Base-by-base conservation (phyloP, 1,140 invertebrate genomes). In the Streblospio benedicti region DNA sequence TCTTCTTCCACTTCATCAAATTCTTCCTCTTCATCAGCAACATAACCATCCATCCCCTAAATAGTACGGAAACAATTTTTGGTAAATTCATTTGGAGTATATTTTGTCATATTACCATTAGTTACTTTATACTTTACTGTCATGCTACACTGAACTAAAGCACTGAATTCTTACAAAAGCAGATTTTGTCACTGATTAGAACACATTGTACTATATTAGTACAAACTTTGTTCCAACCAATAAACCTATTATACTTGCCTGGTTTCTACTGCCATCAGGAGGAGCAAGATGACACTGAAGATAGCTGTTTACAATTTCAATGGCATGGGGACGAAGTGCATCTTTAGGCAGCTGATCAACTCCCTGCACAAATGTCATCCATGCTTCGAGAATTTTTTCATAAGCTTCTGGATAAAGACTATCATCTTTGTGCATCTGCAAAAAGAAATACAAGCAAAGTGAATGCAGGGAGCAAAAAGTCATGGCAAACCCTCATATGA, bases 371-470 rank as follows among this genome's bases (percentile, higher is more conserved):
- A 89, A 76, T 31, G 81, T 80, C 44, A 85, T 80, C 90, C 90
- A 93, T 0, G 85, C 84, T 69, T 87, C 85, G n/a, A 93, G 76
- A 69, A 91, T 85, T 62, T 84, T 84, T 64, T 90, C 88, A 67
- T 90, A 84, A 1, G 88, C 86, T 73, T 91, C 89, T 74, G 83
- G 84, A 74, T 85, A 88, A 58, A 86, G 74, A 57, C 80, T 81
- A 66, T 88, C 85, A 61, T 87, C 86, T 57, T 81, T 76, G 55
- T 77, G 70, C 43, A 73, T 45, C 76, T 78, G 54, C 2, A 53
- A 54, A 38, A 35, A 43, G 14, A 57, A 12, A 28, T 4, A 32
- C 14, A 4, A 32, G 32, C 16, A 23, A 53, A 27, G 23, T 30
- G 14, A 25, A 25, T 50, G 38, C 38, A 41, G 12, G 12, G 4